These are phyloP conservation scores for Pheosia tremula DNA, from an alignment of 2,888 invertebrate genomes.

Conservation along the genomic window DNA sequence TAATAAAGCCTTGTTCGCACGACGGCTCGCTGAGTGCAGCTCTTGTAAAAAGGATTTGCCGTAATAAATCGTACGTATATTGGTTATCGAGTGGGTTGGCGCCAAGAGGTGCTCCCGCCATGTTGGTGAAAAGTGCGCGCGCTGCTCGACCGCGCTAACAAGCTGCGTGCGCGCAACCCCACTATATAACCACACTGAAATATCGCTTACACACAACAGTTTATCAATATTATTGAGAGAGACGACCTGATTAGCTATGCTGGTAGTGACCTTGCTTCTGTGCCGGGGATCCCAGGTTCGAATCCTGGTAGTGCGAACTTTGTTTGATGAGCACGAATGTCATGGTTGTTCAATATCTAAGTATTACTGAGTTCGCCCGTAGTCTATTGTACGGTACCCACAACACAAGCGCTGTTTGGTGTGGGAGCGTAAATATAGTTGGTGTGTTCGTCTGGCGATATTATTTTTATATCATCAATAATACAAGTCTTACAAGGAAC, in stretches of 20 bases:
- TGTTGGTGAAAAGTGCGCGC: constrained; percentile 61
- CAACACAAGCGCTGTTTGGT: no score
- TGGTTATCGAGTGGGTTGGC: constrained; percentile 59
- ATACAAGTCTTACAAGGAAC: no score
- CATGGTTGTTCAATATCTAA: no score
- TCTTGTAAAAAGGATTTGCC: no score
- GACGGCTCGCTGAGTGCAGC: background rate
- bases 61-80: background rate
- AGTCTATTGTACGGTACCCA: no score
- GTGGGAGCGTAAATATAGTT: no score
- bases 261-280: no score
- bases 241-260: no score
- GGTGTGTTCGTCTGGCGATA: constrained; percentile 52
- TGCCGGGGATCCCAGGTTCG: no score
- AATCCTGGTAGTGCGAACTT: no score
- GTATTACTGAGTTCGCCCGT: no score
- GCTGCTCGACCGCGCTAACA: constrained; percentile 48
- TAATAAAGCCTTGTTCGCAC: background rate
- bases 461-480: constrained; percentile 15
- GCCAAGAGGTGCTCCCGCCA: constrained; percentile 56
- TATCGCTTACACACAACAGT: constrained; percentile 50
- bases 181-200: constrained; percentile 47
- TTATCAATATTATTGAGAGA: constrained; percentile 50
- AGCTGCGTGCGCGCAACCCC: constrained; percentile 38
- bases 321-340: no score